Percentiles rank a stretch among this genome's conserved stretches.
Conservation (phyloP, 2,797 vertebrate genomes). For the Nyctibius grandis region DNA sequence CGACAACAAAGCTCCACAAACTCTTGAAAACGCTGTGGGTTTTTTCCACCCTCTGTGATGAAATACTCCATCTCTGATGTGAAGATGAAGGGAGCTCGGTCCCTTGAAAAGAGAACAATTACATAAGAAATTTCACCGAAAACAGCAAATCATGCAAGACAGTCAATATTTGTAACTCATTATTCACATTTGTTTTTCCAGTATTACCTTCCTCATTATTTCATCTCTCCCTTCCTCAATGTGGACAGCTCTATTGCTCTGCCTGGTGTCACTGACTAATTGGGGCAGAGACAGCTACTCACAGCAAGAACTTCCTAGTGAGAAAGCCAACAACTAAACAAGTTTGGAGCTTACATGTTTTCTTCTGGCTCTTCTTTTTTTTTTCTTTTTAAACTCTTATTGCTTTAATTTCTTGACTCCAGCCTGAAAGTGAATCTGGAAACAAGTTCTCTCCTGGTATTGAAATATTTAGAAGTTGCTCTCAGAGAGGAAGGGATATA, state of each 20-base stretch:
- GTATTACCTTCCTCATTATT: not conserved
- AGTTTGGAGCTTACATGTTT: not conserved
- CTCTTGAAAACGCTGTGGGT: slow-evolving; percentile 80
- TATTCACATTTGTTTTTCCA: not conserved
- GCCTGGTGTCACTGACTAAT: not conserved
- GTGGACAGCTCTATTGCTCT: not conserved
- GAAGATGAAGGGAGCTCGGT: slow-evolving; percentile 88
- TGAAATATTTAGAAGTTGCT: slow-evolving; percentile 33
- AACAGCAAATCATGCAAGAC: not conserved
- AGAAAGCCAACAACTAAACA: not conserved
- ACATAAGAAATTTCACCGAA: not conserved
- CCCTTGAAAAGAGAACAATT: slow-evolving; percentile 72
- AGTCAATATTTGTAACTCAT: not conserved
- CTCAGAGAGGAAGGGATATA: not conserved
- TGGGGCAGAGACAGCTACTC: not conserved
- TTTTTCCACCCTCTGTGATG: slow-evolving; percentile 86
- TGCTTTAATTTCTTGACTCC: not conserved
- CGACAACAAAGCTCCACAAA: slow-evolving; percentile 91
- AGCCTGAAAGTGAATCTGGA: slow-evolving; percentile 3
- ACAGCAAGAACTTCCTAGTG: not conserved
- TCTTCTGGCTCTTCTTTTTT: not conserved
- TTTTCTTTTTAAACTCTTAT: not conserved
- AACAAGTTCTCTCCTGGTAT: not conserved
- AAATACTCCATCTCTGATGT: slow-evolving; percentile 93
- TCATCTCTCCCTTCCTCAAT: not conserved